Percentiles rank a stretch among this genome's conserved stretches.
These are phyloP conservation scores for Regulus satrapa DNA, from an alignment of 2,113 vertebrate genomes.

Conservation along the genomic window DNA sequence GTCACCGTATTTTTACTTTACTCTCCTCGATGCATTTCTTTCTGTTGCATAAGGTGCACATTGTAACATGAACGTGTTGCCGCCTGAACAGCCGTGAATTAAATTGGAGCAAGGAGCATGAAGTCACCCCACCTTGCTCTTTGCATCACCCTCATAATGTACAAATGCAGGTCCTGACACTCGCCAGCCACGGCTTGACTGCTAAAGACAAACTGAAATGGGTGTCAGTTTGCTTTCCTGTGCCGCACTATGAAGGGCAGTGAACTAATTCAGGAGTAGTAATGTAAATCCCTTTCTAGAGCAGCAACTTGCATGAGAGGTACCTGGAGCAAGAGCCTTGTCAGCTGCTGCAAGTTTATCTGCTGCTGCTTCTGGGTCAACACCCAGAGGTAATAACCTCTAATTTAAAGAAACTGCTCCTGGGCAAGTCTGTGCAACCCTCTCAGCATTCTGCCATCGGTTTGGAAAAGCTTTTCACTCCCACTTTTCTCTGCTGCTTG, in stretches of 20 bases:
- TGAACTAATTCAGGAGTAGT: not conserved
- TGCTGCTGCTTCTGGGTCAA: not conserved
- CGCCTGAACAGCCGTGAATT: not conserved
- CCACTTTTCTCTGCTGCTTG: not conserved
- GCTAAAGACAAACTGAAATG: not conserved
- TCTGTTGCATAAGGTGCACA: not conserved
- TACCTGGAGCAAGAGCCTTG: not conserved
- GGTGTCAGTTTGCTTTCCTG: not conserved
- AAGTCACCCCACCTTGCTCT: not conserved
- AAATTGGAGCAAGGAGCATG: not conserved
- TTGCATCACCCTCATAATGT: not conserved
- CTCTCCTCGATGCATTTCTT: not conserved
- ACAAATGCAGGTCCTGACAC: not conserved
- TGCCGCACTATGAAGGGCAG: not conserved
- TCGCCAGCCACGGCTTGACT: not conserved
- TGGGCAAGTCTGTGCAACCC: not conserved
- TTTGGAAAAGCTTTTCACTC: not conserved
- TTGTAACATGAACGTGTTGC: not conserved
- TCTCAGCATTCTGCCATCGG: not conserved
- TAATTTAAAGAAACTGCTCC: not conserved
- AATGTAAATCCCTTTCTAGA: not conserved
- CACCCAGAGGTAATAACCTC: not conserved
- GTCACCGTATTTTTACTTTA: not conserved
- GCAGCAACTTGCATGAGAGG: not conserved
- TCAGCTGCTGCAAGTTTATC: not conserved